Evolutionary conservation across 2,888 invertebrate species (phyloP), one percentile per base, ranked within the genome.

Genomic region (Calliphora vomitoria): DNA sequence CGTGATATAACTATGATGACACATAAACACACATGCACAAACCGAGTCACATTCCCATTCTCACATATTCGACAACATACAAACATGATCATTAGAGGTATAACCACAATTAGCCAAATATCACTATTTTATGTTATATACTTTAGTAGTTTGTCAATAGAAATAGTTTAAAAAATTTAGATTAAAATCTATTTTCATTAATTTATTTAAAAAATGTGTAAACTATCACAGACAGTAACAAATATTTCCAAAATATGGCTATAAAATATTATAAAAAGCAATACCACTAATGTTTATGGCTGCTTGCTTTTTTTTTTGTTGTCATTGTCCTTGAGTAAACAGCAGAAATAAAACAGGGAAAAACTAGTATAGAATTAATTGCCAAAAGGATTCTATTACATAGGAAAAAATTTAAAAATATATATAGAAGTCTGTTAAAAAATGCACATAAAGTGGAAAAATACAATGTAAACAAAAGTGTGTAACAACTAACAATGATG

Each of bases 1-100:
- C 82, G 79, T 85, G 85, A 87, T 82, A 82, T 78, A 84, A 85
- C 82, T 75, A 85, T 69, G 82, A 85, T 85, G 74, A 64, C 72
- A 84, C 15, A 83, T 72, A 80, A 82, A 72, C 68, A 62, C 58
- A 75, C 41, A 44, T 25, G 25, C 25, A 25, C 25, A 25, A 25
- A 25, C 25, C 25, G 25, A 25, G 25, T 10, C 50, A 64, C 13
- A 82, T 47, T 68, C 66, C 41, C 35, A 78, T 44, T 72, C 4
- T 60, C 68, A 69, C 68, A 69, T 60, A 11, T 41, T 44, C 82
- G 76, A 15, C 11, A 8, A 75, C 58, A 71, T 50, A 78, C 55
- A 71, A 8, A 18, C 53, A 72, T 55, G 50, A 20, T 55, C 13
- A 62, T 47, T 35, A 35, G 35, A 25, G 35, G 35, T 35, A 35